phyloP scores from a whole-genome alignment of 2,888 invertebrate species.

The Mimas tiliae region DNA sequence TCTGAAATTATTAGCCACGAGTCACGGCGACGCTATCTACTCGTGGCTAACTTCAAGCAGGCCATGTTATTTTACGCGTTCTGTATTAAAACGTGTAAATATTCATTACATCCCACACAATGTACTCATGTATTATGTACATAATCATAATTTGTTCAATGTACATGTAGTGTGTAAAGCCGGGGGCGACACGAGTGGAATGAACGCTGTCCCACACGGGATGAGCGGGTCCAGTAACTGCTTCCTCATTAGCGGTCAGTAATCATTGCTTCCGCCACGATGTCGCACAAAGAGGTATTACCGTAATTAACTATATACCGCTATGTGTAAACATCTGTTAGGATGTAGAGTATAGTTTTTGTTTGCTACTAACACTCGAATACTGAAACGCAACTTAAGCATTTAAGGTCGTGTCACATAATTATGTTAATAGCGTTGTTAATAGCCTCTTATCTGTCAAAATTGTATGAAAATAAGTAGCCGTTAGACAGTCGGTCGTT shows the following conservation, averaged over 20 bases:
- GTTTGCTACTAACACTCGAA: no score
- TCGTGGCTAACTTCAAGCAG: no score
- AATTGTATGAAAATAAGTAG: no score
- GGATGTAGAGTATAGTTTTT: neutral
- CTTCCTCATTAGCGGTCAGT: slow-evolving; percentile 77
- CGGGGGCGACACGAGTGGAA: neutral
- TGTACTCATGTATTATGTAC: neutral
- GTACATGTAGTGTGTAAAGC: neutral
- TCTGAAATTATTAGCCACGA: no score
- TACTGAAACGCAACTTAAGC: no score
- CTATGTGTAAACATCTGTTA: neutral
- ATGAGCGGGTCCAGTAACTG: slow-evolving; percentile 48
- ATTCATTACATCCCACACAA: neutral
- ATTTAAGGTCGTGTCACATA: no score
- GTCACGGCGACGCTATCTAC: no score
- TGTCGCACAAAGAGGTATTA: slow-evolving; percentile 31
- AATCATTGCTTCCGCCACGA: slow-evolving; percentile 69
- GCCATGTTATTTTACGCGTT: no score
- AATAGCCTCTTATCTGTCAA: no score
- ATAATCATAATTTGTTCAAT: neutral
- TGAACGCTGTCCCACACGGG: slow-evolving; percentile 11
- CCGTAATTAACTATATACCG: slow-evolving; percentile 1
- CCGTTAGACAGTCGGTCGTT: no score
- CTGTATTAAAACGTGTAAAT: no score
- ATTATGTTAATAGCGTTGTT: no score